These are phyloP conservation scores for Octopus sinensis DNA, from an alignment of 1,140 invertebrate species.

Conservation along the genomic window DNA sequence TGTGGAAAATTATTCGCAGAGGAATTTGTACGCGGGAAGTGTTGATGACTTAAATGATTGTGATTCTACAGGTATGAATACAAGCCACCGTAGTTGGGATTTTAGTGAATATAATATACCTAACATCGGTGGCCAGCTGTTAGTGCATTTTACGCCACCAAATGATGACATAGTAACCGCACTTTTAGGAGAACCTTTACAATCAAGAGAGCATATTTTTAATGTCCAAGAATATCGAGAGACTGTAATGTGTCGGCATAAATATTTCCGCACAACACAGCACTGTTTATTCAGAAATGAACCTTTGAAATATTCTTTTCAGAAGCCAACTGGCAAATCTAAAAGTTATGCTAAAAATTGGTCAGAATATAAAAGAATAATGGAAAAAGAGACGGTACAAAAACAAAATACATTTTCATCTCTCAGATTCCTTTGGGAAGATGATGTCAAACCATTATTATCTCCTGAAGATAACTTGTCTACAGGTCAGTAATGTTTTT, in stretches of 20 bases:
- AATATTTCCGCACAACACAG: neutral
- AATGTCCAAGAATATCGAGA: slow-evolving; percentile 6
- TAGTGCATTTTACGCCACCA: neutral
- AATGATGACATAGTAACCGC: neutral
- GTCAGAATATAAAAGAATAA: neutral
- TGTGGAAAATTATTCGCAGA: too few relatives aligned
- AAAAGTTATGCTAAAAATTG: neutral
- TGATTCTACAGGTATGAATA: too few relatives aligned
- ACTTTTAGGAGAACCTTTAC: neutral
- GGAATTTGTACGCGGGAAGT: too few relatives aligned
- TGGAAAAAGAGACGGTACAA: neutral
- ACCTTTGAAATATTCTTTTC: slow-evolving; percentile 4
- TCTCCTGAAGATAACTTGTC: neutral
- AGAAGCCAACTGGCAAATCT: neutral
- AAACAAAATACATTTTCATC: neutral
- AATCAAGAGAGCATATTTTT: neutral
- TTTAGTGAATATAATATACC: neutral
- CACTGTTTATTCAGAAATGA: neutral
- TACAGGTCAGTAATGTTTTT: slow-evolving; percentile 4
- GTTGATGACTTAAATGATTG: too few relatives aligned
- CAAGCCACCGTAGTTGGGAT: neutral
- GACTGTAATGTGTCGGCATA: slow-evolving; percentile 2
- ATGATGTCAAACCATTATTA: slow-evolving; percentile 1
- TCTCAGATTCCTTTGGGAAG: neutral
- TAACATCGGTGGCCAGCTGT: neutral